These are phyloP conservation scores for Leuctra nigra DNA, from an alignment of 2,888 invertebrate species.

Conservation along the genomic window DNA sequence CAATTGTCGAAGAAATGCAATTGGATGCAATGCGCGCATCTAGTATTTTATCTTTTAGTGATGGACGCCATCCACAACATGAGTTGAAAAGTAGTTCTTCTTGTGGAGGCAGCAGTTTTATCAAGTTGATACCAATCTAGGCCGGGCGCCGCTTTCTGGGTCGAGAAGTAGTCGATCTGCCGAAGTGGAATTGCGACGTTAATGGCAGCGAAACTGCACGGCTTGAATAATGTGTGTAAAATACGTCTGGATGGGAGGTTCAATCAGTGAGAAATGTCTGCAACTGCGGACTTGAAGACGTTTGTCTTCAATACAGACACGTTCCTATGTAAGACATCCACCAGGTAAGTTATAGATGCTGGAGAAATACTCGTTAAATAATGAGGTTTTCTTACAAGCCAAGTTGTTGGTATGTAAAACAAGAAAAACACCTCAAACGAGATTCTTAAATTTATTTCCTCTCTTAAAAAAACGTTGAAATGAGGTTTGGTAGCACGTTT, in stretches of 20 bases:
- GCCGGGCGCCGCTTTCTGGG: neutral
- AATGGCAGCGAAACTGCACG: neutral
- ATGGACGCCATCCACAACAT: too few relatives aligned
- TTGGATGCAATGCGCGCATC: neutral
- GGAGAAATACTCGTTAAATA: too few relatives aligned
- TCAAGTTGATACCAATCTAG: neutral
- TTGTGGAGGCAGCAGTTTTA: neutral
- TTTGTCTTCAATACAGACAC: too few relatives aligned
- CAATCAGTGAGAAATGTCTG: constrained; percentile 7
- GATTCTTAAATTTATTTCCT: too few relatives aligned
- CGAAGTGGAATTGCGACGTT: neutral
- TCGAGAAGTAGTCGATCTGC: neutral
- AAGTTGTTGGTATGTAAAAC: too few relatives aligned
- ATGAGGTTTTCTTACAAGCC: too few relatives aligned
- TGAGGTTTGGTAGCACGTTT: too few relatives aligned
- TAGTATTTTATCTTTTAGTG: neutral
- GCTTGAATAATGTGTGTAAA: neutral
- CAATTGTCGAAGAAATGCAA: neutral
- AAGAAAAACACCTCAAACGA: too few relatives aligned
- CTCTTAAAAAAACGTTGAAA: too few relatives aligned
- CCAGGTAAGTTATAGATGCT: too few relatives aligned
- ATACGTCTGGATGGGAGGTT: neutral
- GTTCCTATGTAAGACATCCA: too few relatives aligned
- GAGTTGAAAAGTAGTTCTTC: neutral
- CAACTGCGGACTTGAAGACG: too few relatives aligned